phyloP scores from a whole-genome alignment of 2,888 invertebrate genomes.

The Gnatocerus cornutus region DNA sequence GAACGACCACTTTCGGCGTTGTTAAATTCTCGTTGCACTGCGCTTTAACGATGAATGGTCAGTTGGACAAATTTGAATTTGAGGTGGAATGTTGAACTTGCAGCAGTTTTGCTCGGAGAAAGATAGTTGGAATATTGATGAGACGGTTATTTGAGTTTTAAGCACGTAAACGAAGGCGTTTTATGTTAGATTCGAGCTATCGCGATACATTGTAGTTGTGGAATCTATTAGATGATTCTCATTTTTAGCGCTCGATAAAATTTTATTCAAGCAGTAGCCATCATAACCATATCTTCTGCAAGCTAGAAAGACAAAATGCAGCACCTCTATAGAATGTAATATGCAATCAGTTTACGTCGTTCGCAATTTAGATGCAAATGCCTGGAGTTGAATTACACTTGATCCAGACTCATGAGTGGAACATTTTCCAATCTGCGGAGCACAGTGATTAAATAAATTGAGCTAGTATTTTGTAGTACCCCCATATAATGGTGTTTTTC shows the following conservation, averaged over 20 bases:
- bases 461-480: neutral
- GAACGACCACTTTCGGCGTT: slow-evolving; percentile 26
- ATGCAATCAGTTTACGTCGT: slow-evolving; percentile 41
- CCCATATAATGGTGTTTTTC: slow-evolving; percentile 56
- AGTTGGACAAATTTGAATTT: slow-evolving; percentile 31
- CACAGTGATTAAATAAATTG: slow-evolving; percentile 16
- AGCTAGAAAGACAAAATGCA: slow-evolving; percentile 20
- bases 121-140: too few species aligned
- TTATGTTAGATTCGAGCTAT: too few species aligned
- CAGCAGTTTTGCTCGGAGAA: neutral
- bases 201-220: too few species aligned
- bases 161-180: too few species aligned
- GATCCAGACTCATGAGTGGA: slow-evolving; percentile 28
- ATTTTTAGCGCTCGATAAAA: slow-evolving; percentile 1
- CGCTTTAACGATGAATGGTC: slow-evolving; percentile 20
- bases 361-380: slow-evolving; percentile 40
- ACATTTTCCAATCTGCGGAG: slow-evolving; percentile 25
- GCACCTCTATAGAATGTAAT: slow-evolving; percentile 21
- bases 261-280: neutral
- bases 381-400: slow-evolving; percentile 22
- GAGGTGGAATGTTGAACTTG: slow-evolving; percentile 3
- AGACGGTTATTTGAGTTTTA: too few species aligned
- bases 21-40: slow-evolving; percentile 39
- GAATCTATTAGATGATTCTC: neutral
- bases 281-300: neutral